Evolutionary conservation across 2,113 vertebrate genomes (phyloP).

Genomic region (Ochotona curzoniae): DNA sequence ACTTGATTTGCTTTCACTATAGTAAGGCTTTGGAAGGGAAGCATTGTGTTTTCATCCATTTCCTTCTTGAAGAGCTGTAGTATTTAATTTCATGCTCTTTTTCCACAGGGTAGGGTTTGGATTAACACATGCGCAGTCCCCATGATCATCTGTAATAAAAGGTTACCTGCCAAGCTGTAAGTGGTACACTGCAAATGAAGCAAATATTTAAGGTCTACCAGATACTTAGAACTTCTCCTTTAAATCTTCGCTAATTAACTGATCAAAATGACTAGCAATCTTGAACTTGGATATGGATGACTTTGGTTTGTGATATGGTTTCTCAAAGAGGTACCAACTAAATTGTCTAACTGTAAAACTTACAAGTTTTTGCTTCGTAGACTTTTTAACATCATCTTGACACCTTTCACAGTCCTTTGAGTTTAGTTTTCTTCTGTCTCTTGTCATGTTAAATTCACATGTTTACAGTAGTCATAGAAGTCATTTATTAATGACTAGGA

Average conservation of each 20-base stretch:
- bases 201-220: background rate
- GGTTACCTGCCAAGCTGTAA: background rate
- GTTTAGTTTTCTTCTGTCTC: background rate
- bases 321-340: background rate
- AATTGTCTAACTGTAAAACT: background rate
- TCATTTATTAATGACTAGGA: background rate
- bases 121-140: background rate
- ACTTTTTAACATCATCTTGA: background rate
- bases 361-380: background rate
- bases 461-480: background rate
- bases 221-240: background rate
- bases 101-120: background rate
- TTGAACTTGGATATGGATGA: background rate
- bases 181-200: background rate
- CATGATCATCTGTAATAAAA: background rate
- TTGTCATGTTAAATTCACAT: background rate
- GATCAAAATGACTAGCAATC: background rate
- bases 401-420: background rate
- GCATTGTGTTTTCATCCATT: background rate
- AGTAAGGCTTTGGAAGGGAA: background rate
- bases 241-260: background rate
- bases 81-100: background rate
- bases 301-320: background rate
- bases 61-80: background rate
- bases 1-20: slow-evolving; percentile 3